Percentiles rank a stretch among this genome's conserved stretches.
These are phyloP conservation scores for Clangula hyemalis DNA, from an alignment of 2,797 vertebrate genomes.

Conservation along the genomic window DNA sequence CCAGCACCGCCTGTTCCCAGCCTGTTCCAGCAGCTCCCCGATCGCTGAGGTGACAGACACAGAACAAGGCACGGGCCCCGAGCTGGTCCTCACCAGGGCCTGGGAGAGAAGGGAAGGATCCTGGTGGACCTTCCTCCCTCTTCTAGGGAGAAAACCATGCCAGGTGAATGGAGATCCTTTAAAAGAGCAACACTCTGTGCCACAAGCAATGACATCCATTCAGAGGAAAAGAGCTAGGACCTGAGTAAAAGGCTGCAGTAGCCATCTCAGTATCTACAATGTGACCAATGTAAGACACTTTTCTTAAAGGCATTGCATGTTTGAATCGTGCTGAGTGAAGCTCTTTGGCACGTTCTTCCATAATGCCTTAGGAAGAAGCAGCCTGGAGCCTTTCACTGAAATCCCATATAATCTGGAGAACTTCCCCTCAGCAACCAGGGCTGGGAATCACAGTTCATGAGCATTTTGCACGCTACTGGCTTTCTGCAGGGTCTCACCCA, in stretches of 20 bases:
- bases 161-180: not conserved
- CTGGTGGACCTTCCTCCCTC: not conserved
- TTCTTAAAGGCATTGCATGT: not conserved
- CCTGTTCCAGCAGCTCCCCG: slow-evolving; percentile 57
- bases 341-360: not conserved
- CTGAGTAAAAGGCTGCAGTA: not conserved
- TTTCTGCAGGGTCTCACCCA: not conserved
- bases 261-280: not conserved
- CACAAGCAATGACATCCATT: not conserved
- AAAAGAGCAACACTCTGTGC: not conserved
- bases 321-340: not conserved
- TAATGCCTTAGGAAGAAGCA: not conserved
- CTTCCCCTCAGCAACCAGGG: not conserved
- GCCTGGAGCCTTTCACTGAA: not conserved
- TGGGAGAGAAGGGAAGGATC: not conserved
- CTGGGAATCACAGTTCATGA: not conserved
- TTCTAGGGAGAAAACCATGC: not conserved
- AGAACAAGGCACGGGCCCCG: not conserved
- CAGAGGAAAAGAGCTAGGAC: not conserved
- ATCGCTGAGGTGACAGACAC: slow-evolving; percentile 25
- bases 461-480: not conserved
- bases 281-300: accelerated
- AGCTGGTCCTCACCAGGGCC: slow-evolving; percentile 27
- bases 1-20: slow-evolving; percentile 62
- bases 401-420: not conserved